Conservation (phyloP, 2,888 invertebrate genomes). For the Iphiclides podalirius region DNA sequence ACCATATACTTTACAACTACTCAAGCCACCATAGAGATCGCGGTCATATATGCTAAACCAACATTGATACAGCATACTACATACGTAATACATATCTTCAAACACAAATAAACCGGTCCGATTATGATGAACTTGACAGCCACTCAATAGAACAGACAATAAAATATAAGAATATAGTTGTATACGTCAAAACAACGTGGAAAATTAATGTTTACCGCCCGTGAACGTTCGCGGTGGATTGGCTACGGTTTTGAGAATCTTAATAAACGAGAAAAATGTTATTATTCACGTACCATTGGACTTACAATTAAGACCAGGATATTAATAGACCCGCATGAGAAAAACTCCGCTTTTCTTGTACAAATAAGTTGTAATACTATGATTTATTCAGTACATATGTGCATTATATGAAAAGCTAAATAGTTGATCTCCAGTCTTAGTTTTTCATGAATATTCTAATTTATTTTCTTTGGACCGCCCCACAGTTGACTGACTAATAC, state of each 20-base stretch:
- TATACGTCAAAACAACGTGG: slow-evolving; percentile 18
- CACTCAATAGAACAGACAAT: slow-evolving; percentile 11
- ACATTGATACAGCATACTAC: neutral
- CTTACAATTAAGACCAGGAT: slow-evolving; percentile 5
- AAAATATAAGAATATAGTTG: slow-evolving; percentile 16
- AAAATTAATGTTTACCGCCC: slow-evolving; percentile 15
- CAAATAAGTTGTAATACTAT: no score
- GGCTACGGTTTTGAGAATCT: slow-evolving; percentile 18
- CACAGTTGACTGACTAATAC: no score
- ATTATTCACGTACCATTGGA: slow-evolving; percentile 16
- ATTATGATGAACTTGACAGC: slow-evolving; percentile 17
- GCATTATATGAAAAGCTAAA: no score
- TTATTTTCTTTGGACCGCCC: no score
- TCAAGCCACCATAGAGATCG: no score
- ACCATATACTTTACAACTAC: no score
- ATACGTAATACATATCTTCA: neutral
- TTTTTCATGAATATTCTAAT: no score
- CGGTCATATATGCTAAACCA: slow-evolving; percentile 2
- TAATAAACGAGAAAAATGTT: slow-evolving; percentile 18
- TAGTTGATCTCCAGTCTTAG: no score
- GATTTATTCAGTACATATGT: no score
- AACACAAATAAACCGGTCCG: slow-evolving; percentile 13
- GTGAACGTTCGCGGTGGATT: slow-evolving; percentile 20
- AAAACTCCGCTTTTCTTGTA: no score
- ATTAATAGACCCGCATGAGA: slow-evolving; percentile 16